These are phyloP conservation scores for Bombus confusus DNA, from an alignment of 1,140 invertebrate genomes.

Conservation along the genomic window DNA sequence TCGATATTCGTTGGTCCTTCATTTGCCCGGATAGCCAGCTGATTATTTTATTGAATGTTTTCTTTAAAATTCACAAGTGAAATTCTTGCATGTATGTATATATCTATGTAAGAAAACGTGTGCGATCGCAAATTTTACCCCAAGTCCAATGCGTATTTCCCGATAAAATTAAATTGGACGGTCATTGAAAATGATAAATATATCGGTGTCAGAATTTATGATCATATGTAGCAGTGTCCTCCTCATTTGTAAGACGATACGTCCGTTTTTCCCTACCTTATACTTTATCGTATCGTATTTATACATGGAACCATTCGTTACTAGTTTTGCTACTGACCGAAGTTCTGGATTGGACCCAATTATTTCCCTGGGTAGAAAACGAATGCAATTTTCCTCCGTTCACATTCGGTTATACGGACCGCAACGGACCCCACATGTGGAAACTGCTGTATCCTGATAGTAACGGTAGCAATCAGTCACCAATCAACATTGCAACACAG, in stretches of 20 bases:
- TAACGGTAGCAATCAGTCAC: conserved; percentile 68
- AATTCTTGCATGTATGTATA: not conserved
- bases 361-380: conserved; percentile 44
- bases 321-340: conserved; percentile 71
- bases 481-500: conserved; percentile 78
- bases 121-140: not conserved
- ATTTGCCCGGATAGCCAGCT: not conserved
- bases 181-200: conserved; percentile 61
- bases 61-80: conserved; percentile 34
- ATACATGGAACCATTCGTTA: not conserved
- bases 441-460: conserved; percentile 61
- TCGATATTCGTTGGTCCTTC: not conserved
- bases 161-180: not conserved
- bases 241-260: conserved; percentile 61
- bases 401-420: conserved; percentile 60
- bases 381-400: not conserved
- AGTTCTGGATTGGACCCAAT: conserved; percentile 66
- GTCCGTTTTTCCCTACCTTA: not conserved
- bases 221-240: conserved; percentile 65
- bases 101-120: not conserved
- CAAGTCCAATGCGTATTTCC: too few species aligned
- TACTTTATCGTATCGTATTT: not conserved
- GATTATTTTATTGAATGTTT: not conserved
- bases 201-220: conserved; percentile 67
- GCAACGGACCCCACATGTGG: conserved; percentile 78